Evolutionary conservation across 1,140 invertebrate species (phyloP).

Genomic region (Drosophila arizonae): DNA sequence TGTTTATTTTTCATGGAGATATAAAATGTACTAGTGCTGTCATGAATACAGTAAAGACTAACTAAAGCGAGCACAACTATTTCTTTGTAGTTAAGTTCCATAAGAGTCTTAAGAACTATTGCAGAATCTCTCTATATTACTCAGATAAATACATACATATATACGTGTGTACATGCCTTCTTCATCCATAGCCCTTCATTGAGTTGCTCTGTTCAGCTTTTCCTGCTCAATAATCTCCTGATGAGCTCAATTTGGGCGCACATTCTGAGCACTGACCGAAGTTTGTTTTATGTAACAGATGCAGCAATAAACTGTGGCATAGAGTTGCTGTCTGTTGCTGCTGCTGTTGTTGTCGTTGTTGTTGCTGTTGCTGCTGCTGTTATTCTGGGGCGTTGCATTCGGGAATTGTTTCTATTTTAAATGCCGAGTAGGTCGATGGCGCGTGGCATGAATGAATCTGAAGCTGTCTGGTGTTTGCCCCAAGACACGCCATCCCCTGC

Average conservation of each 20-base stretch:
- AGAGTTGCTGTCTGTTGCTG: not conserved
- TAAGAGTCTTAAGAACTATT: too few relatives aligned
- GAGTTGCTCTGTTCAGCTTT: too few relatives aligned
- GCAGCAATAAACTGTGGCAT: not conserved
- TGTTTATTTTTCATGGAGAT: too few relatives aligned
- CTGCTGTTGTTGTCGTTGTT: not conserved
- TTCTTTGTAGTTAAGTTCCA: too few relatives aligned
- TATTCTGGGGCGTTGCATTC: slow-evolving; percentile 1
- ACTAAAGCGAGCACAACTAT: too few relatives aligned
- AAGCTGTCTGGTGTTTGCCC: slow-evolving; percentile 7
- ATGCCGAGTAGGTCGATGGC: slow-evolving; percentile 42
- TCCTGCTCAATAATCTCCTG: not conserved
- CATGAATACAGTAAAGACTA: too few relatives aligned
- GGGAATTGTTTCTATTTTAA: slow-evolving; percentile 58
- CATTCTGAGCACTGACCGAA: not conserved
- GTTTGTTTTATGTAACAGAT: slow-evolving; percentile 1
- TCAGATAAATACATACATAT: too few relatives aligned
- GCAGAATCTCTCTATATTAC: too few relatives aligned
- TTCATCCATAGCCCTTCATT: too few relatives aligned
- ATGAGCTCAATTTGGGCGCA: too few relatives aligned
- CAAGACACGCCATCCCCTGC: too few relatives aligned
- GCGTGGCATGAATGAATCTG: slow-evolving; percentile 63
- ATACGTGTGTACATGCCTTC: not conserved
- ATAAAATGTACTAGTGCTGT: too few relatives aligned
- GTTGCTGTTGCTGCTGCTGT: not conserved